Evolutionary conservation across 2,797 vertebrate species (phyloP).

Genomic region (Sciurus carolinensis): DNA sequence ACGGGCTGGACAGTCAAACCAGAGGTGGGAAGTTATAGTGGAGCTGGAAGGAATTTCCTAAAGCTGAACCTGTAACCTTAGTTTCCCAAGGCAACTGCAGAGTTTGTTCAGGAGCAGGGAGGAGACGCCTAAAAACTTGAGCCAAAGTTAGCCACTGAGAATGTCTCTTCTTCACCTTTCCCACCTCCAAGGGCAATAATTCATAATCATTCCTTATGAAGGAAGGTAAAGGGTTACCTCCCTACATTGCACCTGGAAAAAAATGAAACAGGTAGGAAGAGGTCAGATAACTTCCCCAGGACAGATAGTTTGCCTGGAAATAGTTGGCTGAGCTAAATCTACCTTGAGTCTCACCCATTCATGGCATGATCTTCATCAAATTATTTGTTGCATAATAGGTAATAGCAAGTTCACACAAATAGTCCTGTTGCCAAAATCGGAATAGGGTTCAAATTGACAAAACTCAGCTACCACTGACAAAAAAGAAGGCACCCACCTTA

Average conservation of each 20-base stretch:
- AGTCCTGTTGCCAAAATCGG: background rate
- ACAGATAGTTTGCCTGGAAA: background rate
- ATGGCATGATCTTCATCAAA: background rate
- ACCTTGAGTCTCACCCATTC: background rate
- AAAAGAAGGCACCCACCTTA: background rate
- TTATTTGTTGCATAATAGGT: background rate
- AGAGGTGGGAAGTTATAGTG: background rate
- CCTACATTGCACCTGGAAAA: too few species aligned
- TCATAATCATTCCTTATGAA: background rate
- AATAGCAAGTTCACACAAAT: background rate
- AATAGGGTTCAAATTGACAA: background rate
- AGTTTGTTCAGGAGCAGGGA: background rate
- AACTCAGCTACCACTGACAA: background rate
- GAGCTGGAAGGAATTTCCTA: background rate
- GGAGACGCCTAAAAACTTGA: background rate
- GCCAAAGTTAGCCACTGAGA: background rate
- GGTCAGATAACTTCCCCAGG: background rate
- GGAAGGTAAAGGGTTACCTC: background rate
- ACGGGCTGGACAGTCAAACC: background rate
- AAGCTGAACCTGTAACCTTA: background rate
- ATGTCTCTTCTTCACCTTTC: background rate
- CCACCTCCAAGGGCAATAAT: background rate
- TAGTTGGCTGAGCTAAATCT: background rate
- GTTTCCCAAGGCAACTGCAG: background rate
- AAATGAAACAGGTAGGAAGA: background rate